Conservation (phyloP, 2,113 vertebrate genomes). For the Calidris pugnax region DNA sequence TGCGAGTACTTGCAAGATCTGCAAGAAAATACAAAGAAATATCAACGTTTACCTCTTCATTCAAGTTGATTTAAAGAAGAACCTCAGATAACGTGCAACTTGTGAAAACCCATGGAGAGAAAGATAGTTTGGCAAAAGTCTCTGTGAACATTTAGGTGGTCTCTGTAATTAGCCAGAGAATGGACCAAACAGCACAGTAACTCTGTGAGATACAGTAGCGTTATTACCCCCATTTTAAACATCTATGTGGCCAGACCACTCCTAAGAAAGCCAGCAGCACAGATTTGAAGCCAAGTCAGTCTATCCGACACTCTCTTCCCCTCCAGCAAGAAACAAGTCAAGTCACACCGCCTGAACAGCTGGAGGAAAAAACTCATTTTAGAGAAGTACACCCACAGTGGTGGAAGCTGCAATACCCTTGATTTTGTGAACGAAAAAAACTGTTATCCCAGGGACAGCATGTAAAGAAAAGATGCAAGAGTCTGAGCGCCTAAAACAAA, state of each 20-base stretch:
- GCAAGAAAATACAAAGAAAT: constrained; percentile 31
- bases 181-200: background rate
- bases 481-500: background rate
- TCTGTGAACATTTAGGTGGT: background rate
- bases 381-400: background rate
- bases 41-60: background rate
- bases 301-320: background rate
- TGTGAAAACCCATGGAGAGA: background rate
- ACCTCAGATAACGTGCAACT: background rate
- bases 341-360: background rate
- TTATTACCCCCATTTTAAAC: background rate
- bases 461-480: background rate
- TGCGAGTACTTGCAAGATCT: constrained; percentile 75
- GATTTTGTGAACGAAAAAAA: background rate
- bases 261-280: background rate
- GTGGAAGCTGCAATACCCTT: background rate
- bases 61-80: background rate
- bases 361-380: background rate
- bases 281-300: background rate
- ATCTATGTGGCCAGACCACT: background rate
- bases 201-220: background rate
- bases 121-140: background rate
- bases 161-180: background rate
- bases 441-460: background rate
- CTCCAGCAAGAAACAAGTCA: background rate